Conservation (phyloP, 2,888 invertebrate species). For the Troglohyphantes excavatus region DNA sequence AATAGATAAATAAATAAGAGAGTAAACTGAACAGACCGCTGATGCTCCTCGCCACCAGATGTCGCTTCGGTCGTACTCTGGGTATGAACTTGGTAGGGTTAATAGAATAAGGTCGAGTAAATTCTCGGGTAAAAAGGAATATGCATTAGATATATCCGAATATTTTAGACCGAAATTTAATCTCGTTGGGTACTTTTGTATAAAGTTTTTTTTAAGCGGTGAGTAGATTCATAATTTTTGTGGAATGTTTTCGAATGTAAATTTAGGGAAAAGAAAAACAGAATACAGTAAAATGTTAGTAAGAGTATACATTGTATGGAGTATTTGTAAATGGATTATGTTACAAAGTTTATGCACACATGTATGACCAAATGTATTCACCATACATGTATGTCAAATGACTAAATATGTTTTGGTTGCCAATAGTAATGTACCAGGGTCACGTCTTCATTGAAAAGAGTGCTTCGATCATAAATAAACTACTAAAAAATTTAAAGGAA, state of each 20-base stretch:
- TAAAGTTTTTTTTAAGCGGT: not conserved
- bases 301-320: too few species aligned
- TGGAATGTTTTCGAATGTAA: not conserved
- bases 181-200: not conserved
- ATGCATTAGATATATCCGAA: not conserved
- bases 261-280: not conserved
- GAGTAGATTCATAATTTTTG: not conserved
- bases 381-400: too few species aligned
- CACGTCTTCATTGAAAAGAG: too few species aligned
- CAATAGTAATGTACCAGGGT: too few species aligned
- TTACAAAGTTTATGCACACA: too few species aligned
- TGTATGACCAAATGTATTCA: too few species aligned
- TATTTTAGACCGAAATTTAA: not conserved
- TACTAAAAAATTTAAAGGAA: too few species aligned
- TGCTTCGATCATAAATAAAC: too few species aligned
- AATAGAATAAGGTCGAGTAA: conserved; percentile 11
- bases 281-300: too few species aligned
- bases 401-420: too few species aligned
- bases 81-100: not conserved
- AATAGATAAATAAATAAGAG: conserved; percentile 66
- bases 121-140: not conserved
- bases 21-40: conserved; percentile 43
- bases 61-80: conserved; percentile 24
- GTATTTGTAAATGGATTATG: too few species aligned
- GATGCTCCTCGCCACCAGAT: conserved; percentile 28